Evolutionary conservation across 2,797 vertebrate genomes (phyloP).

Genomic region (Hemitrygon akajei): DNA sequence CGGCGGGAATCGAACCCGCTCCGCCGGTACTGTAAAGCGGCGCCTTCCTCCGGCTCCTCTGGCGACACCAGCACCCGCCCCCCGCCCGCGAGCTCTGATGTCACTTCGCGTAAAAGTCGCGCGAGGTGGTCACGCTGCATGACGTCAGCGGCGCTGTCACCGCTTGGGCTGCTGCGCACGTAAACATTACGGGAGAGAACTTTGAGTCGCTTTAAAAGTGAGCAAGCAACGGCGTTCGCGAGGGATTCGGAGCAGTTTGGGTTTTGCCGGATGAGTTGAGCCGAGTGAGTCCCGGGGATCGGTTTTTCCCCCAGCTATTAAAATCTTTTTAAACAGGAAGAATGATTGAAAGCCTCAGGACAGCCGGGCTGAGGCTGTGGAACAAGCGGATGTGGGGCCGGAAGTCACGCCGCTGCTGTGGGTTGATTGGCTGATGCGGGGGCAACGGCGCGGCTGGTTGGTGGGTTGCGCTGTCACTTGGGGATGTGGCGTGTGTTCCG

Average conservation of each 20-base stretch:
- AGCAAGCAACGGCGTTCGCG: neutral
- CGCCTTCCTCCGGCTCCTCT: no score
- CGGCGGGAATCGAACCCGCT: no score
- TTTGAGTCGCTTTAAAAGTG: slow-evolving; percentile 10
- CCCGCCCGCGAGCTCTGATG: neutral
- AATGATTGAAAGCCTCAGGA: neutral
- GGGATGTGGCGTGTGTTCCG: neutral
- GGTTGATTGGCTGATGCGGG: neutral
- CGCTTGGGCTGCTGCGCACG: neutral
- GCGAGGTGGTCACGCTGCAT: slow-evolving; percentile 21
- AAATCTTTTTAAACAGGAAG: neutral
- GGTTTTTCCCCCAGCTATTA: neutral
- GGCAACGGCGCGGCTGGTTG: neutral
- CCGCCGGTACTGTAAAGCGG: no score
- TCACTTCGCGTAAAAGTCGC: neutral
- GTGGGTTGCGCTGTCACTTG: neutral
- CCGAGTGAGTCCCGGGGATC: neutral
- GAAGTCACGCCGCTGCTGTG: neutral
- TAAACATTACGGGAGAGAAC: slow-evolving; percentile 32
- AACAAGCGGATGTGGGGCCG: neutral
- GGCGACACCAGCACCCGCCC: neutral
- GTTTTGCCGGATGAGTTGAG: neutral
- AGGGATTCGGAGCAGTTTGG: neutral
- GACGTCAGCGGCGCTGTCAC: slow-evolving; percentile 20
- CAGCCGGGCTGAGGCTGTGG: neutral